Evolutionary conservation across 2,888 invertebrate genomes (phyloP).

Genomic region (Abrostola tripartita): DNA sequence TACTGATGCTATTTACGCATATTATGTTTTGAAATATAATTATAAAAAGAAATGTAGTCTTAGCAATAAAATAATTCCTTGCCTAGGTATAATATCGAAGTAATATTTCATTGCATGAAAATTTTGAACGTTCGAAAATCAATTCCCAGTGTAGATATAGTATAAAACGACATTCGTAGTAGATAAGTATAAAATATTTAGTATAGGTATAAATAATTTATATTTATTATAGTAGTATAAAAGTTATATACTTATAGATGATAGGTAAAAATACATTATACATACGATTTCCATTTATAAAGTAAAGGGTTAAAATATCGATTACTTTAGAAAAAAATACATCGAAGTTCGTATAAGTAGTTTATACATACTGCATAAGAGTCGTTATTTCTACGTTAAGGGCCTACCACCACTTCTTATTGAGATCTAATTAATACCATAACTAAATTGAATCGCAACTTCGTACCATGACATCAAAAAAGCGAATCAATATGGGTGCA

Average conservation of each 20-base stretch:
- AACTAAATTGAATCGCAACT: too few species aligned
- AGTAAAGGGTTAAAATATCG: slow-evolving; percentile 7
- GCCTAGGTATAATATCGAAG: slow-evolving; percentile 7
- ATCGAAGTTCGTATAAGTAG: slow-evolving; percentile 8
- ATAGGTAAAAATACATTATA: slow-evolving; percentile 37
- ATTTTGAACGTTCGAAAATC: slow-evolving; percentile 19
- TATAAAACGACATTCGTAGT: slow-evolving; percentile 42
- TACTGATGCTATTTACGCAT: slow-evolving; percentile 21
- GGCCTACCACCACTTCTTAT: too few species aligned
- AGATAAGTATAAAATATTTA: slow-evolving; percentile 53
- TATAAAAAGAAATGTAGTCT: not conserved
- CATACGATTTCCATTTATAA: slow-evolving; percentile 13
- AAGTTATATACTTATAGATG: slow-evolving; percentile 39
- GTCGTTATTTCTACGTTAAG: slow-evolving; percentile 15
- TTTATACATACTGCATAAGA: slow-evolving; percentile 6
- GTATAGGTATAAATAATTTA: slow-evolving; percentile 41
- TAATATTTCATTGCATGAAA: slow-evolving; percentile 30
- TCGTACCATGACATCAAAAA: too few species aligned
- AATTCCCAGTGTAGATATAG: slow-evolving; percentile 23
- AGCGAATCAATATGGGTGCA: too few species aligned
- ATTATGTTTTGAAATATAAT: slow-evolving; percentile 19
- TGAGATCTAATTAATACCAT: too few species aligned
- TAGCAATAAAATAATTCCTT: slow-evolving; percentile 2
- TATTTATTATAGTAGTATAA: slow-evolving; percentile 44
- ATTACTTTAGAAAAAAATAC: slow-evolving; percentile 1